phyloP scores from a whole-genome alignment of 2,113 vertebrate genomes.

The Petrocephalus microphthalmus region DNA sequence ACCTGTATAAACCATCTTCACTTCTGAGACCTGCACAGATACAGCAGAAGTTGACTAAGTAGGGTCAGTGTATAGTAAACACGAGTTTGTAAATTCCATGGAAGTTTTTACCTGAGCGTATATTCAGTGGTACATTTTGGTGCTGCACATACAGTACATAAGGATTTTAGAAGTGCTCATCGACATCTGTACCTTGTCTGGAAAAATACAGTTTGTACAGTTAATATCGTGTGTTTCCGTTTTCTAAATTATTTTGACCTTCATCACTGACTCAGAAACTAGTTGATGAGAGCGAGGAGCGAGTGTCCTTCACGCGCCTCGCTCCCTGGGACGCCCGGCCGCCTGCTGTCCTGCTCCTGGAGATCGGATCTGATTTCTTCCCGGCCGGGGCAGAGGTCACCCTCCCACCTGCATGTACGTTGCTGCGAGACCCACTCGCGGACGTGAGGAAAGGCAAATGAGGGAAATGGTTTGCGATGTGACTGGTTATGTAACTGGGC shows the following conservation, averaged over 20 bases:
- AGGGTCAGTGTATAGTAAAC: background rate
- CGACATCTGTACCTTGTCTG: background rate
- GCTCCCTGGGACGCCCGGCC: background rate
- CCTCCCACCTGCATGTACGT: background rate
- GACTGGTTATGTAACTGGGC: background rate
- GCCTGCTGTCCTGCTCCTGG: background rate
- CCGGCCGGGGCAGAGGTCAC: background rate
- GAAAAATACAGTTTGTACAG: slow-evolving; percentile 12
- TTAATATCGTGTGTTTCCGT: background rate
- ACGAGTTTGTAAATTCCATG: background rate
- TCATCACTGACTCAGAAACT: background rate
- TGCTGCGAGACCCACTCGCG: background rate
- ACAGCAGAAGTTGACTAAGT: background rate
- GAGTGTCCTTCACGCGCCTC: background rate
- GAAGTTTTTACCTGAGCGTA: background rate
- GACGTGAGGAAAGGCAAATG: background rate
- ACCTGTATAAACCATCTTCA: background rate
- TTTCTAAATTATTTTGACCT: background rate
- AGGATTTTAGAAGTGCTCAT: background rate
- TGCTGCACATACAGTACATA: background rate
- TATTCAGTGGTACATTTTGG: background rate
- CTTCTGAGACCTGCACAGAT: background rate
- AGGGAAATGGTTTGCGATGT: background rate
- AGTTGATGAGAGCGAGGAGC: background rate
- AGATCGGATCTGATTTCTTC: background rate